Conservation (phyloP, 2,888 invertebrate genomes). For the Clistopyga incitator region DNA sequence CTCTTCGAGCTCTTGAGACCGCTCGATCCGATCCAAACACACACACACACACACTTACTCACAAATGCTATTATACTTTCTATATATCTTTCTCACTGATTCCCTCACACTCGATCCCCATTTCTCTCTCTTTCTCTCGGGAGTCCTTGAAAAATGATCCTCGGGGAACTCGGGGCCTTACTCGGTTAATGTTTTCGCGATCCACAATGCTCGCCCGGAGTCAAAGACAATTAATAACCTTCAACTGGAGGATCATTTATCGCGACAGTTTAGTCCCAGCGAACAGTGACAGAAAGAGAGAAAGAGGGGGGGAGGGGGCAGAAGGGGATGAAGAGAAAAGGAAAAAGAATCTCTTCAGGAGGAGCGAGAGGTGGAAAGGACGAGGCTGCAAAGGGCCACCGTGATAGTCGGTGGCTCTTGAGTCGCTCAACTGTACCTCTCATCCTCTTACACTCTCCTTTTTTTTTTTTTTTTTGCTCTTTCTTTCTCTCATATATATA, state of each 20-base stretch:
- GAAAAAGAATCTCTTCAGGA: constrained; percentile 45
- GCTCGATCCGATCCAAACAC: constrained; percentile 63
- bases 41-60: constrained; percentile 47
- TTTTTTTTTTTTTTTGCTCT: not conserved
- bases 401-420: constrained; percentile 53
- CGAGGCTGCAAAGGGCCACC: constrained; percentile 60
- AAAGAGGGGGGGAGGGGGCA: constrained; percentile 22
- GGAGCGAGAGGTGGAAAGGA: constrained; percentile 41
- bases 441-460: constrained; percentile 15
- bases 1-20: constrained; percentile 60
- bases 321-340: constrained; percentile 32
- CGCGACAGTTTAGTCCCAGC: constrained; percentile 82
- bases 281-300: constrained; percentile 46
- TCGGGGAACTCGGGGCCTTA: constrained; percentile 72
- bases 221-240: constrained; percentile 83
- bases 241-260: constrained; percentile 82
- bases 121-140: constrained; percentile 44
- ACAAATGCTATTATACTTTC: constrained; percentile 12
- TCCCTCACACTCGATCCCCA: not conserved
- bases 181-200: constrained; percentile 82
- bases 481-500: constrained; percentile 17
- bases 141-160: constrained; percentile 82
- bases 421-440: constrained; percentile 54
- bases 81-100: constrained; percentile 36
- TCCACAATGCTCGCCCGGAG: constrained; percentile 80